Evolutionary conservation across 2,797 vertebrate genomes (phyloP).

Genomic region (Lates japonicus): DNA sequence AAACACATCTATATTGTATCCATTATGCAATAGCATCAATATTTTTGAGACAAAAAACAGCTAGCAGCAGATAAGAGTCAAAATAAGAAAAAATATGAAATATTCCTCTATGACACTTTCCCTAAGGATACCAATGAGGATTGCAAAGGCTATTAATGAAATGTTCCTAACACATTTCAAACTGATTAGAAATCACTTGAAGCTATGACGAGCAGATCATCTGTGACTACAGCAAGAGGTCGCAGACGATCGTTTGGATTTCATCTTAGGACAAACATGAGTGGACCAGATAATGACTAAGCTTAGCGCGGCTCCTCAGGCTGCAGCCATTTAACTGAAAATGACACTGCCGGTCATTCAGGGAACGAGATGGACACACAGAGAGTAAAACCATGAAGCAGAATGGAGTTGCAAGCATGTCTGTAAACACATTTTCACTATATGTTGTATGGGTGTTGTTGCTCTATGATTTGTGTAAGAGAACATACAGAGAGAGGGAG

Average conservation of each 20-base stretch:
- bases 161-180: slow-evolving; percentile 49
- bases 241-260: slow-evolving; percentile 29
- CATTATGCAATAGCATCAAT: not conserved
- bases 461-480: not conserved
- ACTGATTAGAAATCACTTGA: slow-evolving; percentile 41
- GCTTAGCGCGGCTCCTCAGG: slow-evolving; percentile 25
- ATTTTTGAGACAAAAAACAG: slow-evolving; percentile 19
- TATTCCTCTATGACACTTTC: slow-evolving; percentile 13
- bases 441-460: not conserved
- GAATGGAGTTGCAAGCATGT: not conserved
- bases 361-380: slow-evolving; percentile 5
- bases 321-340: slow-evolving; percentile 37
- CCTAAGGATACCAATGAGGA: slow-evolving; percentile 12
- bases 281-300: slow-evolving; percentile 49
- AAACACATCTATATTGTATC: slow-evolving; percentile 12
- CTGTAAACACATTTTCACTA: slow-evolving; percentile 1
- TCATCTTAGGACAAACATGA: slow-evolving; percentile 44
- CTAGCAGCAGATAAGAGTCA: slow-evolving; percentile 5
- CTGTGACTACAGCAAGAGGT: slow-evolving; percentile 27
- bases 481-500: not conserved
- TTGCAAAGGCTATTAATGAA: slow-evolving; percentile 36
- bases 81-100: slow-evolving; percentile 18
- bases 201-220: slow-evolving; percentile 33
- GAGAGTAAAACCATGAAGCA: not conserved
- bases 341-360: slow-evolving; percentile 42